Evolutionary conservation across 2,113 vertebrate genomes (phyloP).

Genomic region (Gadus chalcogrammus): DNA sequence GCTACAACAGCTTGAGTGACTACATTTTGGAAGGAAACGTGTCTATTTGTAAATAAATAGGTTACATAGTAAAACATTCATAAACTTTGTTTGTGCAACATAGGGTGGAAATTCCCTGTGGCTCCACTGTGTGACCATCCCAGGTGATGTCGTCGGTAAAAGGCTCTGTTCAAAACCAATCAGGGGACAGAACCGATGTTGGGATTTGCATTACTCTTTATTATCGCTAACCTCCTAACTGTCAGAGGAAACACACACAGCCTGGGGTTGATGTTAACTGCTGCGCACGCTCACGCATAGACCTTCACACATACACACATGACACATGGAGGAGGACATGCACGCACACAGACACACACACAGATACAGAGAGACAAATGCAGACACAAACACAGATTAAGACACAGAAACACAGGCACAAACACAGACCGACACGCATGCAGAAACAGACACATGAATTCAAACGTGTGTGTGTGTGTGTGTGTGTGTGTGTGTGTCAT

Average conservation of each 20-base stretch:
- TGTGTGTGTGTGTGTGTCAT: too few relatives aligned
- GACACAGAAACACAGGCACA: constrained; percentile 5
- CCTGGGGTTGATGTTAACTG: constrained; percentile 31
- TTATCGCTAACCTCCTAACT: constrained; percentile 64
- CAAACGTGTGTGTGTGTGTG: not conserved
- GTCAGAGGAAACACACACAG: constrained; percentile 65
- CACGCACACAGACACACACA: constrained; percentile 4
- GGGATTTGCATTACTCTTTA: constrained; percentile 71
- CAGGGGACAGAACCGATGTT: constrained; percentile 31
- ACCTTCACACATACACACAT: not conserved
- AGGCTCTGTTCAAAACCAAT: constrained; percentile 3
- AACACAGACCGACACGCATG: not conserved
- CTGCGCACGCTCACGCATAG: constrained; percentile 18
- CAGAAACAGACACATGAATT: not conserved
- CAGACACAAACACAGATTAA: not conserved
- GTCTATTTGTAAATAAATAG: too few relatives aligned
- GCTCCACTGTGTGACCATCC: too few relatives aligned
- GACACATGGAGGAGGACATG: constrained; percentile 5
- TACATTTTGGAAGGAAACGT: too few relatives aligned
- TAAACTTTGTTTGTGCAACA: too few relatives aligned
- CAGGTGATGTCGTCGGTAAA: too few relatives aligned
- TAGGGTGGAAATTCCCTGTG: too few relatives aligned
- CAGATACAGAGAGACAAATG: constrained; percentile 1
- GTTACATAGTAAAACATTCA: too few relatives aligned
- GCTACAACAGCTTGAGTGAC: too few relatives aligned